Percentiles rank a stretch among this genome's conserved stretches.
Conservation (phyloP, 1,140 invertebrate genomes). For the Aphelenchoides fujianensis region DNA sequence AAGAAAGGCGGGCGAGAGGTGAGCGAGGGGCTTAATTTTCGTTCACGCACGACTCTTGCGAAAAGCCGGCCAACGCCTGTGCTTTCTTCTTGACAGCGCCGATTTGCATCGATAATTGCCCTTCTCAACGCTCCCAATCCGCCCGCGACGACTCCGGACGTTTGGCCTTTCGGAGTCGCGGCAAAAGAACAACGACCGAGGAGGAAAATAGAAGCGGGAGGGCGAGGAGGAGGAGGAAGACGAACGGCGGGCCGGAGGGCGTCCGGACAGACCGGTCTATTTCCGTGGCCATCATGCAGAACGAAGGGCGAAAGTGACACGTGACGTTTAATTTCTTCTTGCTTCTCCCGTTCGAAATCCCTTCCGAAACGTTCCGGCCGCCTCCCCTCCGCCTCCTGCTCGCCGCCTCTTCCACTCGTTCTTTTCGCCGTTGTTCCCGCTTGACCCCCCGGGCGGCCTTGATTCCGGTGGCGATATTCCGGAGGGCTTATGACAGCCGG, state of each 20-base stretch:
- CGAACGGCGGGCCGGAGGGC: background rate
- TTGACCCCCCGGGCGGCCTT: no score
- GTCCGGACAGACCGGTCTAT: no score
- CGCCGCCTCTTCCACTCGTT: no score
- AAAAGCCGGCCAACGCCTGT: background rate
- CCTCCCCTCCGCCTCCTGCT: no score
- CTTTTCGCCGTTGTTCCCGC: no score
- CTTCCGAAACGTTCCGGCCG: background rate
- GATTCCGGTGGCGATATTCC: background rate
- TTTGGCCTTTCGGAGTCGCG: background rate
- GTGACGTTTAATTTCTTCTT: constrained; percentile 3
- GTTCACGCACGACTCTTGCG: no score
- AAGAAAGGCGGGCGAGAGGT: no score
- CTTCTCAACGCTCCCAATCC: background rate
- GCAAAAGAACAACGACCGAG: background rate
- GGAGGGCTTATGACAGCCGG: background rate
- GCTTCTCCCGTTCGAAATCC: background rate
- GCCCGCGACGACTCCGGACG: background rate
- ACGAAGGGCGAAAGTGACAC: background rate
- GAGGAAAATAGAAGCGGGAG: no score
- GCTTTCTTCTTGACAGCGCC: background rate
- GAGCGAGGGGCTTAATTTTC: no score
- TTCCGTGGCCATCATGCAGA: no score
- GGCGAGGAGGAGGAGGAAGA: no score
- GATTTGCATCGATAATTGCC: constrained; percentile 2